These are phyloP conservation scores for Alca torda DNA, from an alignment of 2,797 vertebrate genomes.

Conservation along the genomic window DNA sequence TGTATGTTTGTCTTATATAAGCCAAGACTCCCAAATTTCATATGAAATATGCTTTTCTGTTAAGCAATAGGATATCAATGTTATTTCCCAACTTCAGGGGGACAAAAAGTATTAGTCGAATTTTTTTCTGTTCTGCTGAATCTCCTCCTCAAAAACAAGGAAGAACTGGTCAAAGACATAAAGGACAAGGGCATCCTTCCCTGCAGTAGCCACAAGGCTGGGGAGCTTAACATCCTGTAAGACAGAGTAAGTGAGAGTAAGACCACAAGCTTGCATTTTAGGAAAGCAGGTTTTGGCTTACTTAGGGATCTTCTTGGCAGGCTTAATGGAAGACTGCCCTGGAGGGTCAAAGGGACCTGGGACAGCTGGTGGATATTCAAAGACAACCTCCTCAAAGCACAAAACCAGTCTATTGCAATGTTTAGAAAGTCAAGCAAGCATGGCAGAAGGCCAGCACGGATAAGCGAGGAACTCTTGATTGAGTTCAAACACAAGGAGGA, in stretches of 20 bases:
- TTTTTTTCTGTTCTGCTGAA: neutral
- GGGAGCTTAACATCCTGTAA: neutral
- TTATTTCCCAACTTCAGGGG: neutral
- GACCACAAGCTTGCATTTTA: neutral
- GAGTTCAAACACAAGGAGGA: neutral
- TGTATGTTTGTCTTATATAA: neutral
- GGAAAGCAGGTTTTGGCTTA: neutral
- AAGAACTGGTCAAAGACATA: neutral
- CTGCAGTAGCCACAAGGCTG: neutral
- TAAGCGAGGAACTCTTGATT: neutral
- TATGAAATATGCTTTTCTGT: neutral
- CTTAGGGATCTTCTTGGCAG: neutral
- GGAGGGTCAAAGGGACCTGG: neutral
- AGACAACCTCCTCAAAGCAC: neutral
- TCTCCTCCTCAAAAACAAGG: neutral
- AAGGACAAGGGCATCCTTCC: neutral
- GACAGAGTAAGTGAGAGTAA: neutral
- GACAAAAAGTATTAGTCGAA: neutral
- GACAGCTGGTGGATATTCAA: neutral
- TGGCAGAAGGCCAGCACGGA: neutral
- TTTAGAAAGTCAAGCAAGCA: neutral
- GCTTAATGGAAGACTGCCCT: neutral
- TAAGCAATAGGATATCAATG: neutral
- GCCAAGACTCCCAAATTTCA: neutral
- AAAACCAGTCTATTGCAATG: neutral